phyloP scores from a whole-genome alignment of 2,797 vertebrate genomes.

The Hyperoplus lanceolatus region DNA sequence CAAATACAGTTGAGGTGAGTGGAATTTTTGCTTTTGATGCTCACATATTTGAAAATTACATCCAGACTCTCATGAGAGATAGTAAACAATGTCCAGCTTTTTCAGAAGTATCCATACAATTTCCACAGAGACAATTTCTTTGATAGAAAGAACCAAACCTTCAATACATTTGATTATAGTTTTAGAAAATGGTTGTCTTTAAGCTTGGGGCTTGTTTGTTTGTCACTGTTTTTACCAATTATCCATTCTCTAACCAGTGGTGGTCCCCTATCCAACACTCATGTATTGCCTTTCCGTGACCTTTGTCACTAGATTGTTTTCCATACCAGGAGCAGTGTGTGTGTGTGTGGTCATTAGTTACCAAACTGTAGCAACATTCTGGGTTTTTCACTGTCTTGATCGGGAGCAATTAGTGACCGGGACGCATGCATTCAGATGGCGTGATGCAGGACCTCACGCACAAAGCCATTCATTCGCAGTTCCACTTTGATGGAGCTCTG shows the following conservation, averaged over 20 bases:
- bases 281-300: slow-evolving; percentile 40
- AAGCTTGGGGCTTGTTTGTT: not conserved
- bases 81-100: too few species aligned
- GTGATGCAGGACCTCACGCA: slow-evolving; percentile 56
- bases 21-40: not conserved
- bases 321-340: slow-evolving; percentile 8
- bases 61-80: too few species aligned
- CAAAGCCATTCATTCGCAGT: slow-evolving; percentile 27
- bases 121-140: not conserved
- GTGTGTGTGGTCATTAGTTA: slow-evolving; percentile 41
- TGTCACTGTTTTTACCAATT: not conserved
- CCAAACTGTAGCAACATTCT: slow-evolving; percentile 27
- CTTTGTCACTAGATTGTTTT: slow-evolving; percentile 34
- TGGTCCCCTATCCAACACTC: not conserved
- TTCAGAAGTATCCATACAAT: too few species aligned
- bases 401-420: slow-evolving; percentile 47
- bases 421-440: slow-evolving; percentile 48
- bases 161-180: too few species aligned
- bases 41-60: not conserved
- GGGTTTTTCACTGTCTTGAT: slow-evolving; percentile 42
- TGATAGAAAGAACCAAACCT: not conserved
- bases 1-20: not conserved
- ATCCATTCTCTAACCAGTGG: not conserved
- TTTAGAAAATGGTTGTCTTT: not conserved
- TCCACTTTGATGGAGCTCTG: slow-evolving; percentile 9